Evolutionary conservation across 2,888 invertebrate species (phyloP), one percentile per base, ranked within the genome.

Genomic region (Drosophila neotestacea): DNA sequence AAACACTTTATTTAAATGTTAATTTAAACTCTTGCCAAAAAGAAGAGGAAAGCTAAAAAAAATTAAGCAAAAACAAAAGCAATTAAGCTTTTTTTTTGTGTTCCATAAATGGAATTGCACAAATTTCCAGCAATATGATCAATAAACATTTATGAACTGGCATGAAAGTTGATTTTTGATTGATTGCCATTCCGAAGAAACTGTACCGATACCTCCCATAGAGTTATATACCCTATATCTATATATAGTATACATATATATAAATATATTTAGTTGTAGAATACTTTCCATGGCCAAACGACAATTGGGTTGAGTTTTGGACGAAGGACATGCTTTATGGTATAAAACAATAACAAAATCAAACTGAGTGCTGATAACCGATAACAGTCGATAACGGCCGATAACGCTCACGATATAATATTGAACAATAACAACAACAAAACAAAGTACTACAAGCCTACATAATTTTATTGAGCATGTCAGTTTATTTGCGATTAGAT

Each of bases 101-200:
- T 44, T 39, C 71, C 71, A 66, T 50, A 61, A 72, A 60, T 73
- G 60, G 59, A 64, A 63, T 48, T 44, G 56, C 58, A 63, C 50
- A 62, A 76, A 67, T 70, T 50, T 58, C 54, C 59, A 61, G 48
- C 38, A 62, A 73, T 51, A 69, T 46, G 32, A 77, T 84, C 84
- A 83, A 83, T 83, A 81, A 88, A 78, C 71, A 77, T 88, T 83
- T 83, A 84, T 86, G 69, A 46, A 50, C 60, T 54, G 38, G 63
- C 36, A 59, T 70, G 70, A 64, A 75, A 79, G 71, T 77, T 70
- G 63, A 68, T 67, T 77, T 79, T 82, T 88, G 88, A 83, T 88
- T 80, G 74, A 83, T 88, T 80, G 67, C 46, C 65, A 50, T 61
- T 48, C 42, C 34, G 58, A 38, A 22, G 27, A 39, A 47, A 69